Conservation (phyloP, 2,797 vertebrate species). For the Loriculus beryllinus region DNA sequence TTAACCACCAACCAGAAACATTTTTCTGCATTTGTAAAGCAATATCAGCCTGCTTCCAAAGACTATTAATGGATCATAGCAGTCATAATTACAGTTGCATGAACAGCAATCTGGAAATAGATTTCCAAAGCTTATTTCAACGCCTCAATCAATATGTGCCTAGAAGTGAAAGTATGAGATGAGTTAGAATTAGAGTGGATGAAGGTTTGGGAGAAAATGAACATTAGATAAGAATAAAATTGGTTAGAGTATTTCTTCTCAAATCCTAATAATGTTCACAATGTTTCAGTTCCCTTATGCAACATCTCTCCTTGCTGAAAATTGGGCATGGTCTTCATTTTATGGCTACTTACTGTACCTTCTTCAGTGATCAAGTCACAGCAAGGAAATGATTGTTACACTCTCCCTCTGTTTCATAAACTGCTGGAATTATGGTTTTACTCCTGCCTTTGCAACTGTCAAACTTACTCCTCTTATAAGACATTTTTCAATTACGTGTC, state of each 20-base stretch:
- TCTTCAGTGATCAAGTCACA: neutral
- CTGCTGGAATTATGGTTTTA: neutral
- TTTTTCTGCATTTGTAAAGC: neutral
- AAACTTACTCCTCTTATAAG: neutral
- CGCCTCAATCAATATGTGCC: neutral
- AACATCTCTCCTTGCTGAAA: neutral
- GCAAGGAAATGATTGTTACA: neutral
- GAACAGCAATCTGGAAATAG: constrained; percentile 12
- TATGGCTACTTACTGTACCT: neutral
- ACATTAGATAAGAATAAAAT: neutral
- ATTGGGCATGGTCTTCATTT: neutral
- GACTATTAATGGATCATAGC: neutral
- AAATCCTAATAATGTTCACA: neutral
- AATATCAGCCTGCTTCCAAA: neutral
- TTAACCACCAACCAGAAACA: neutral
- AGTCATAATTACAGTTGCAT: neutral
- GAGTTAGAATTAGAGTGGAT: neutral
- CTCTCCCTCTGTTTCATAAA: neutral
- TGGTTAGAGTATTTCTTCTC: neutral
- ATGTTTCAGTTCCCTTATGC: neutral
- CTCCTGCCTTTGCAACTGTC: neutral
- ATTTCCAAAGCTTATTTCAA: neutral
- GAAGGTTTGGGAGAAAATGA: neutral
- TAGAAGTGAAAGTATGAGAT: neutral
- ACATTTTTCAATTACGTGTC: neutral